Evolutionary conservation across 2,888 invertebrate genomes (phyloP).

Genomic region (Hydrotaea cyrtoneurina): DNA sequence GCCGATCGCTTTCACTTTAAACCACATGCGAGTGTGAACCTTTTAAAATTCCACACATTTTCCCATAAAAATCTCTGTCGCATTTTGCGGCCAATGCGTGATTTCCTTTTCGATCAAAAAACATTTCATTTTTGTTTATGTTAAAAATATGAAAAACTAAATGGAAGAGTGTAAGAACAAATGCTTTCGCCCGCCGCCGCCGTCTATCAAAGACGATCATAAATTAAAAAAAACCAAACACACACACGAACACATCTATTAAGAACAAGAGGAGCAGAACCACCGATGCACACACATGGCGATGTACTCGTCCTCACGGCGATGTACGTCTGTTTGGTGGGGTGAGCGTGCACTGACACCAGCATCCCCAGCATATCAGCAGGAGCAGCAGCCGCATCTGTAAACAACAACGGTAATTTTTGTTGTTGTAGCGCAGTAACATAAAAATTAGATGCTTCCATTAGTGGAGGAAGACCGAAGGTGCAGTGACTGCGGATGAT

Average conservation of each 20-base stretch:
- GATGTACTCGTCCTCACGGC: conserved; percentile 21
- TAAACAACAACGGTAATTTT: conserved; percentile 31
- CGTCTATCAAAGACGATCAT: conserved; percentile 61
- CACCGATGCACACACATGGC: conserved; percentile 6
- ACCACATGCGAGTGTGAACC: conserved; percentile 70
- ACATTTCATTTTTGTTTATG: conserved; percentile 55
- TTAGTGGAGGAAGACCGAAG: conserved; percentile 55
- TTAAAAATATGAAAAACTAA: conserved; percentile 54
- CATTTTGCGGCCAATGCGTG: conserved; percentile 43
- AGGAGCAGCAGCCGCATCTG: conserved; percentile 52
- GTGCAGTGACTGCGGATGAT: conserved; percentile 47
- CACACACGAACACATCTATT: too few relatives aligned
- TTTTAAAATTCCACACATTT: conserved; percentile 78
- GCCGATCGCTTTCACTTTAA: conserved; percentile 61
- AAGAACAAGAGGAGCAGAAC: conserved; percentile 4
- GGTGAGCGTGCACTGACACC: background rate
- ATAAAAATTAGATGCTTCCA: conserved; percentile 62
- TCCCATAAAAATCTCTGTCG: conserved; percentile 48
- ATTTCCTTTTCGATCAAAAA: conserved; percentile 38
- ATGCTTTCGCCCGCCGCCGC: conserved; percentile 53
- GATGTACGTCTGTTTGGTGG: too few relatives aligned
- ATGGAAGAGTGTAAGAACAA: conserved; percentile 46
- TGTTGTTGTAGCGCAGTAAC: conserved; percentile 31
- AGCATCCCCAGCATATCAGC: background rate
- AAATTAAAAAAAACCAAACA: conserved; percentile 57